Percentiles rank a stretch among this genome's conserved stretches.
These are phyloP conservation scores for Gymnoscelis rufifasciata DNA, from an alignment of 2,888 invertebrate genomes.

Conservation along the genomic window DNA sequence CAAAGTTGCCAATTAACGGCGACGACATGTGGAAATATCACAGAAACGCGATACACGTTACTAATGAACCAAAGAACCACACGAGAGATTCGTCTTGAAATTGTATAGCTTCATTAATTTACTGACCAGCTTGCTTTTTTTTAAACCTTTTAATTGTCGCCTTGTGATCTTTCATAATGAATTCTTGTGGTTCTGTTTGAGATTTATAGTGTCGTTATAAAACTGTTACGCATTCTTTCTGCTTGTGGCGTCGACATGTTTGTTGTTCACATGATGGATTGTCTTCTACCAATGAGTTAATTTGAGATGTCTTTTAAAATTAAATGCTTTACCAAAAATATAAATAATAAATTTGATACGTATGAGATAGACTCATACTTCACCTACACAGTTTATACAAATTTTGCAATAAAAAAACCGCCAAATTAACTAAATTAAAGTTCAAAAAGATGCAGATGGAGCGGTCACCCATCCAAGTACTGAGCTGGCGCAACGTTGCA, in stretches of 20 bases:
- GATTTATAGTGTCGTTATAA: constrained; percentile 29
- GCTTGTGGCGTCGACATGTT: constrained; percentile 10
- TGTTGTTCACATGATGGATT: constrained; percentile 10
- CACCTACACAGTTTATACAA: no score
- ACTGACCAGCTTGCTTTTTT: constrained; percentile 38
- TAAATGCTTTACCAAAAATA: no score
- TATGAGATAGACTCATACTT: no score
- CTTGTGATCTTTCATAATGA: constrained; percentile 43
- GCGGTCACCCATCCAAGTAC: no score
- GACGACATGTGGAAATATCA: constrained; percentile 32
- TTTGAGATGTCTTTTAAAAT: no score
- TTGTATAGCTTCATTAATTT: constrained; percentile 56
- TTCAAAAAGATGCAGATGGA: no score
- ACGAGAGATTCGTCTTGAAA: constrained; percentile 50
- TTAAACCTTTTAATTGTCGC: constrained; percentile 37
- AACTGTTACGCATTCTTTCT: constrained; percentile 16
- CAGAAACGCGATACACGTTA: constrained; percentile 43
- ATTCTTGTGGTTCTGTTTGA: constrained; percentile 26
- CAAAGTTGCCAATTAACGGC: constrained; percentile 40
- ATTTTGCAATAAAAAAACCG: no score
- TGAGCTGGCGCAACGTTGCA: no score
- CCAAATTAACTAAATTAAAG: no score
- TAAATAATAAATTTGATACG: no score
- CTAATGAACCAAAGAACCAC: constrained; percentile 44
- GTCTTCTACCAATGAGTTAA: not conserved